Evolutionary conservation across 2,113 vertebrate species (phyloP).

Genomic region (Stomatorhinus ivindoensis): DNA sequence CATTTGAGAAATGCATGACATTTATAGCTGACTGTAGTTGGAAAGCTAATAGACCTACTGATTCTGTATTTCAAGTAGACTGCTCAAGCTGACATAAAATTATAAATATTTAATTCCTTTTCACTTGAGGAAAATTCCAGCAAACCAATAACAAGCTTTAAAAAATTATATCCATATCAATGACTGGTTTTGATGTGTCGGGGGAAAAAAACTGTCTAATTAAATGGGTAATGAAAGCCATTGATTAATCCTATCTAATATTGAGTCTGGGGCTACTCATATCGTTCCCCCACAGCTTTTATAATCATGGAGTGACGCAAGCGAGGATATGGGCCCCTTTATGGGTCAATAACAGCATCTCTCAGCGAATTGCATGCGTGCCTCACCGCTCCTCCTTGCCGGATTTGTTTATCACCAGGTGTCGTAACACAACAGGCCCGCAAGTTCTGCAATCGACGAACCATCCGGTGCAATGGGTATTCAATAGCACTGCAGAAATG

Average conservation of each 20-base stretch:
- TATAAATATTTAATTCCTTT: slow-evolving; percentile 10
- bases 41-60: neutral
- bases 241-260: slow-evolving; percentile 50
- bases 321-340: neutral
- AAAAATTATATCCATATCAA: slow-evolving; percentile 34
- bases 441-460: neutral
- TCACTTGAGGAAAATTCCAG: slow-evolving; percentile 32
- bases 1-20: neutral
- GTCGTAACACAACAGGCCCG: neutral
- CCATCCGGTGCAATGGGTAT: neutral
- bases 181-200: slow-evolving; percentile 51
- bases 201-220: slow-evolving; percentile 52
- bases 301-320: neutral
- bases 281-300: slow-evolving; percentile 11
- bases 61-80: slow-evolving; percentile 1
- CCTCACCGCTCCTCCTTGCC: neutral
- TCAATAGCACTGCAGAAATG: neutral
- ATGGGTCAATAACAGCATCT: neutral
- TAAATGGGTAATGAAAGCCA: slow-evolving; percentile 52
- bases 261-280: slow-evolving; percentile 33
- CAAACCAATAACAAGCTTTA: slow-evolving; percentile 60
- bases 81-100: neutral
- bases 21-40: neutral
- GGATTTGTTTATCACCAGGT: neutral
- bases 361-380: neutral